phyloP scores from a whole-genome alignment of 2,888 invertebrate genomes.

The Stramonita haemastoma region DNA sequence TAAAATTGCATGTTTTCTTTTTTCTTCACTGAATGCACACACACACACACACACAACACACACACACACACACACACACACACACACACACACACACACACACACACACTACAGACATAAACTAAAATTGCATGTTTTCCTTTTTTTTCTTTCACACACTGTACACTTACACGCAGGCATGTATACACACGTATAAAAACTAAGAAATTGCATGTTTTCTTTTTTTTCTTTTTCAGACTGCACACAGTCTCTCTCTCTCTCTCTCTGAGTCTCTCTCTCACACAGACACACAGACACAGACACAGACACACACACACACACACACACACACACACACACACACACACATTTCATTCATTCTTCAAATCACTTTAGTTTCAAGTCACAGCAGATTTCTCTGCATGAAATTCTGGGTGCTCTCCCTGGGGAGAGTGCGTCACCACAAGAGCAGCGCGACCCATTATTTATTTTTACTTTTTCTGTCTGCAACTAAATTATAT shows the following conservation, averaged over 20 bases:
- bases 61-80: neutral
- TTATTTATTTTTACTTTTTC: too few species aligned
- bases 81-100: constrained; percentile 6
- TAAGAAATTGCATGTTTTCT: too few species aligned
- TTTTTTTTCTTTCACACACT: neutral
- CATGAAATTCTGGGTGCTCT: too few species aligned
- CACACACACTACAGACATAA: neutral
- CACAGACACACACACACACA: constrained; percentile 17
- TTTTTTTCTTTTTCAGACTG: neutral
- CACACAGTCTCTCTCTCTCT: neutral
- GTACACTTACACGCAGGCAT: neutral
- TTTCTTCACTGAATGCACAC: neutral
- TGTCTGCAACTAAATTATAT: too few species aligned
- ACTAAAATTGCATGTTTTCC: neutral
- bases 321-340: constrained; percentile 17
- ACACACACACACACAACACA: neutral
- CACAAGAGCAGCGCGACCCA: too few species aligned
- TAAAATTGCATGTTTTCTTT: neutral
- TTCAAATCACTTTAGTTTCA: too few species aligned
- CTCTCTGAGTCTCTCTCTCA: neutral
- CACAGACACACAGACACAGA: neutral
- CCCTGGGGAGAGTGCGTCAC: too few species aligned
- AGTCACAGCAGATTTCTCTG: too few species aligned
- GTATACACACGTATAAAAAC: neutral
- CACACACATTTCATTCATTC: too few species aligned